Base-by-base conservation (phyloP, 2,888 invertebrate genomes). In the Epistrophe eligans region DNA sequence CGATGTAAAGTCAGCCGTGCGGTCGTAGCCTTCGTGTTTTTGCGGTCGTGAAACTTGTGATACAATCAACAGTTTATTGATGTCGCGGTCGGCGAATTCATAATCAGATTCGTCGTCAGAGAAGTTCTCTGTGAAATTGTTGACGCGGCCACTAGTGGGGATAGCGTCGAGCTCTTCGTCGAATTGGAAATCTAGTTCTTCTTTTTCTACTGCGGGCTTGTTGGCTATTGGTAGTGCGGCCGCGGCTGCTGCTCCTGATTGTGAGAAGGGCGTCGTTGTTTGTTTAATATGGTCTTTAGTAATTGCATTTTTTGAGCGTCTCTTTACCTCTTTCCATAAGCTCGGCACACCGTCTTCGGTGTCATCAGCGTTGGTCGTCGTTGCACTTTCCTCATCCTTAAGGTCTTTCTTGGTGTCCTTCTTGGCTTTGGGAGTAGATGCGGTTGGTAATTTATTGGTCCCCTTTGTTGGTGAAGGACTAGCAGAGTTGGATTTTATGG, bases 131-230 rank as follows among this genome's bases (percentile, higher is more conserved):
- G 93, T 97, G 95, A 94, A 98, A 96, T 88, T 96, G 93, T 98
- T 98, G 67, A 96, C 95, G 84, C 97, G 94, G 19, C 97, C 97
- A 79, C 96, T 95, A 2, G 91, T 91, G 72, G 92, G 92, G 82
- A 97, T 97, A 89, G 96, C 94, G 88, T 98, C 97, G 88, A 99
- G 93, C 93, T 99, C 99, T 94, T 99, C 99, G 91, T 99, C 99
- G 92, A 99, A 98, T 93, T 98, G 97, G 94, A 99, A 99, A 93
- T 98, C 98, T 89, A 99, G 93, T 92, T 98, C 98, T 93, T 98
- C 98, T 88, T 95, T 94, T 91, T 93, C 93, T 73, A 88, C 89
- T 89, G 89, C 87, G 19, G 80, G 85, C 60, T 89, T 88, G 24
- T 58, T 89, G 73, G 82, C 70, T 83, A 70, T 58, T 71, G 84